These are phyloP conservation scores for Orycteropus afer DNA, from an alignment of 2,113 vertebrate species.

Conservation along the genomic window DNA sequence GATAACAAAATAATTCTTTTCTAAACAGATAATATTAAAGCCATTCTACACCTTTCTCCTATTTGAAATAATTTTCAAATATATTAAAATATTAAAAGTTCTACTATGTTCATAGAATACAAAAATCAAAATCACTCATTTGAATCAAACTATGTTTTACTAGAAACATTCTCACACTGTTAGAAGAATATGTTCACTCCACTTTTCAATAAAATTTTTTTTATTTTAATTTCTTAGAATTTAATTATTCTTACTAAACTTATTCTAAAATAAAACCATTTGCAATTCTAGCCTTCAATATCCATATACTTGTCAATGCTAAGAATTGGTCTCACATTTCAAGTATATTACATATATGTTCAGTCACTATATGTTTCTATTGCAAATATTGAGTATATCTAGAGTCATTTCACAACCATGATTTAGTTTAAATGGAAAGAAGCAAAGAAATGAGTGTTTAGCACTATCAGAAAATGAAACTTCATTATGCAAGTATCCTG, in stretches of 20 bases:
- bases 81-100: conserved; percentile 14
- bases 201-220: too few species aligned
- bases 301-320: background rate
- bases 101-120: background rate
- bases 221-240: conserved; percentile 39
- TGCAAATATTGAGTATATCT: conserved; percentile 36
- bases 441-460: conserved; percentile 12
- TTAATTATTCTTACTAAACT: conserved; percentile 14
- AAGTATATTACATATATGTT: background rate
- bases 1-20: background rate
- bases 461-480: conserved; percentile 30
- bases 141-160: background rate
- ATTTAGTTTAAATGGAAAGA: conserved; percentile 26
- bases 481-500: background rate
- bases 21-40: background rate
- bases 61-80: conserved; percentile 37
- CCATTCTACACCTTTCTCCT: background rate
- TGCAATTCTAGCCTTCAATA: conserved; percentile 13
- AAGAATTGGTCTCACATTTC: background rate
- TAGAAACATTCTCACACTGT: background rate
- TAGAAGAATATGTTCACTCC: background rate
- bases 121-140: background rate
- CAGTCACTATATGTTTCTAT: background rate
- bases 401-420: conserved; percentile 12
- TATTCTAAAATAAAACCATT: conserved; percentile 43